A percentile compares a stretch with the other conserved stretches of the same genome.
Evolutionary conservation across 2,888 invertebrate genomes (phyloP).

Genomic region (Drosophila flavopinicola): DNA sequence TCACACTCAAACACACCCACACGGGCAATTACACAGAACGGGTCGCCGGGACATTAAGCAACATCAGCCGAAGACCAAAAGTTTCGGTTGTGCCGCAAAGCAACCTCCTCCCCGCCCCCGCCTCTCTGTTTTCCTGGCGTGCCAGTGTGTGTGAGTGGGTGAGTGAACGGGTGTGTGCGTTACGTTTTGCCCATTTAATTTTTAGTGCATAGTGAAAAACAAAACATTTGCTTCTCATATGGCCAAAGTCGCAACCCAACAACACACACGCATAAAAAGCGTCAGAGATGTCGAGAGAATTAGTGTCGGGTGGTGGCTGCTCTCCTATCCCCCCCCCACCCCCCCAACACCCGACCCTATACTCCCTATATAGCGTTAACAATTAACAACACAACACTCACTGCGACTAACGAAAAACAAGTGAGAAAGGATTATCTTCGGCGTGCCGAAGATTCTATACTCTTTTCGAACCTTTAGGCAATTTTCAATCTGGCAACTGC

Average conservation of each 20-base stretch:
- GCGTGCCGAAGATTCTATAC: too few relatives aligned
- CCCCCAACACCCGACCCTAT: not conserved
- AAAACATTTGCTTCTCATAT: conserved; percentile 80
- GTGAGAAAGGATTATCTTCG: too few relatives aligned
- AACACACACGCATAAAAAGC: conserved; percentile 1
- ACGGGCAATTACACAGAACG: conserved; percentile 62
- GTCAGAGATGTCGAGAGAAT: too few relatives aligned
- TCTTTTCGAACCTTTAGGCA: too few relatives aligned
- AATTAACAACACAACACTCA: conserved; percentile 72
- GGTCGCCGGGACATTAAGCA: conserved; percentile 72
- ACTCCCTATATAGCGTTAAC: conserved; percentile 50
- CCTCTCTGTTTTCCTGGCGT: conserved; percentile 2
- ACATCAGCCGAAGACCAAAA: conserved; percentile 56
- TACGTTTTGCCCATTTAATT: conserved; percentile 52
- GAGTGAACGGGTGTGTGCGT: conserved; percentile 8
- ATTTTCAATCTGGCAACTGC: too few relatives aligned
- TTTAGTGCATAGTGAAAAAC: conserved; percentile 78
- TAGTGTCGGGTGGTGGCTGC: not conserved
- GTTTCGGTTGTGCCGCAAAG: conserved; percentile 38
- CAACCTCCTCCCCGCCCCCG: conserved; percentile 4
- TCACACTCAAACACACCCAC: conserved; percentile 7
- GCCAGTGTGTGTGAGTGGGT: not conserved
- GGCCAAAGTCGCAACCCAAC: conserved; percentile 49
- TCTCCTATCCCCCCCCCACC: not conserved
- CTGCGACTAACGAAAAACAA: conserved; percentile 60